Base-by-base conservation (phyloP, 1,140 invertebrate genomes). In the Eriosoma lanigerum region DNA sequence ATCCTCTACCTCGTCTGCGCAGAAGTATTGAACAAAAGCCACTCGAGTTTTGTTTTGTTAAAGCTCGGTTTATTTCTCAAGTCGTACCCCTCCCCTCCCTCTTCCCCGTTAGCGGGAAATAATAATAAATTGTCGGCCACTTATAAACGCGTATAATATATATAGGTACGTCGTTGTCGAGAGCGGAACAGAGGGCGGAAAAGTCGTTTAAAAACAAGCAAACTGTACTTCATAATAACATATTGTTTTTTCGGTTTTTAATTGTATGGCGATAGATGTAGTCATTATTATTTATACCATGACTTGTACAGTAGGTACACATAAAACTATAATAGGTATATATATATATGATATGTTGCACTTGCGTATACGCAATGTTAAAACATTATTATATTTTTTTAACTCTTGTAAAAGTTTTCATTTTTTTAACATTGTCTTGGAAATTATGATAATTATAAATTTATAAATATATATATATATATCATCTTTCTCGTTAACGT, bases 231-330 rank as follows among this genome's bases (percentile, higher is more conserved):
- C 64, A 46, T 68, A 24, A 68, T 68, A 21, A 52, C 68, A 29
- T 52, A 72, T 72, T 72, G 48, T 72, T 72, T 68, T 66, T 50
- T 50, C n/a, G 21, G 26, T 72, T 72, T 72, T 72, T 72, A 72
- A 52, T 72, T 72, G 68, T 72, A 17, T 9, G 46, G 17, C 26
- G 9, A 19, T 21, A 46, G 21, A 68, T 21, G 38, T n/a, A 68
- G 44, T 48, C 66, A 68, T 68, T 68, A 68, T 46, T 58, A 38
- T 68, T 68, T 68, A 48, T 68, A 68, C 46, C n/a, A 17, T 21
- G 38, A 24, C 32, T 44, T 68, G 13, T 46, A 32, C 19, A 60
- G 58, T 24, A 21, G 32, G n/a, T 9, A 29, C 38, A 32, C 29
- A 60, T 66, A 68, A 8, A 19, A 1, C 19, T n/a, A 32, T 60